phyloP scores from a whole-genome alignment of 2,113 vertebrate genomes.

The Corythornis cristatus region DNA sequence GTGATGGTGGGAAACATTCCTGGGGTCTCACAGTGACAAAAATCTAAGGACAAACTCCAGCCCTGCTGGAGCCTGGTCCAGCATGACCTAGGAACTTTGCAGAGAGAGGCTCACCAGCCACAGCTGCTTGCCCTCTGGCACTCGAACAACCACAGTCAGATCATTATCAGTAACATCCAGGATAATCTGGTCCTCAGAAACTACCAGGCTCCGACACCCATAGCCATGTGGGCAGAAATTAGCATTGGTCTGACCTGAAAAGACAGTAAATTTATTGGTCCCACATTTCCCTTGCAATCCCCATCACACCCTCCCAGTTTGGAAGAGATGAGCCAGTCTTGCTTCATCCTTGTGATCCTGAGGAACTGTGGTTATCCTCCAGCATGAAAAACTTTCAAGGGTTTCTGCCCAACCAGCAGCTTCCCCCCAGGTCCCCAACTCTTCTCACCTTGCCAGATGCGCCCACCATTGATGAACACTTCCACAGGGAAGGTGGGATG shows the following conservation, averaged over 20 bases:
- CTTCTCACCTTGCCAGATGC: constrained; percentile 90
- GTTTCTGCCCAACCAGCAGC: neutral
- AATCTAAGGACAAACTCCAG: neutral
- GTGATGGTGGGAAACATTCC: neutral
- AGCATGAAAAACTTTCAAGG: neutral
- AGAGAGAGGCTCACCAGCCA: constrained; percentile 87
- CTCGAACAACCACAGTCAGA: constrained; percentile 85
- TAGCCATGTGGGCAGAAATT: constrained; percentile 93
- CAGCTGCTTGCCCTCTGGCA: constrained; percentile 85
- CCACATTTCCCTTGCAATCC: neutral
- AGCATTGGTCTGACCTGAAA: constrained; percentile 85
- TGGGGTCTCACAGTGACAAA: neutral
- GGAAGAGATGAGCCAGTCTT: neutral
- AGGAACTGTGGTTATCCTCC: neutral
- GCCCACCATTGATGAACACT: constrained; percentile 86
- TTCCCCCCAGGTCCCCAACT: neutral
- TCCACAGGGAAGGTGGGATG: constrained; percentile 86
- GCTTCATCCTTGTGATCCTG: neutral
- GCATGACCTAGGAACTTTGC: neutral
- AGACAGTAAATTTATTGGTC: neutral
- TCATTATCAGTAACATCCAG: constrained; percentile 90
- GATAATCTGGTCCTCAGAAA: constrained; percentile 86
- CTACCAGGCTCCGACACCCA: constrained; percentile 87
- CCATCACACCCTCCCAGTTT: neutral
- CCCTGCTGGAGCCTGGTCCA: neutral